Evolutionary conservation across 2,113 vertebrate species (phyloP).

Genomic region (Heterotis niloticus): DNA sequence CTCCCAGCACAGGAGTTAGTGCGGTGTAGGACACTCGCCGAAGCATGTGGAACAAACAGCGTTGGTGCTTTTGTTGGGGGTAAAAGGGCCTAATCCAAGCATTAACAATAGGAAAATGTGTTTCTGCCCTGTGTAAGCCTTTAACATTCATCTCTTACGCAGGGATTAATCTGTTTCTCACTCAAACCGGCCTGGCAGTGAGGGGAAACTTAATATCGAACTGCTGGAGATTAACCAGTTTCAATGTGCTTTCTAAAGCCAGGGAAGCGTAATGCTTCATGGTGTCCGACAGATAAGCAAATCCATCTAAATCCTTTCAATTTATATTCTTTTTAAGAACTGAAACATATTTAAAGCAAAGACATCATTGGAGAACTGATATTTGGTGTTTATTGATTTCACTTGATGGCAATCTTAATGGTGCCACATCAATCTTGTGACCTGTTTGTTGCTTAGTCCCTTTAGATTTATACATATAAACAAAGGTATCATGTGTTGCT

Average conservation of each 20-base stretch:
- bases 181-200: constrained; percentile 62
- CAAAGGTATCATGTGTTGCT: no score
- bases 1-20: neutral
- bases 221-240: constrained; percentile 71
- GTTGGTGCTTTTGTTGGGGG: constrained; percentile 26
- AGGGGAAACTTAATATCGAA: constrained; percentile 66
- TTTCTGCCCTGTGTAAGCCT: constrained; percentile 43
- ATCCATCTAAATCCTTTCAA: constrained; percentile 76
- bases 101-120: constrained; percentile 48
- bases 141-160: constrained; percentile 49
- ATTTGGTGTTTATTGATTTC: constrained; percentile 46
- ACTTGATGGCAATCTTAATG: neutral
- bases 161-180: constrained; percentile 62
- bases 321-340: constrained; percentile 76
- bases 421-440: no score
- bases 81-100: constrained; percentile 33
- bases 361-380: constrained; percentile 57
- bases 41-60: constrained; percentile 26
- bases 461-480: no score
- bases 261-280: constrained; percentile 64
- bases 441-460: no score
- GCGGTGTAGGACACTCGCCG: neutral
- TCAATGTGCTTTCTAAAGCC: constrained; percentile 71
- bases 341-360: constrained; percentile 67
- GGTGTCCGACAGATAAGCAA: constrained; percentile 78